These are phyloP conservation scores for Dallia pectoralis DNA, from an alignment of 2,797 vertebrate genomes.

Conservation along the genomic window DNA sequence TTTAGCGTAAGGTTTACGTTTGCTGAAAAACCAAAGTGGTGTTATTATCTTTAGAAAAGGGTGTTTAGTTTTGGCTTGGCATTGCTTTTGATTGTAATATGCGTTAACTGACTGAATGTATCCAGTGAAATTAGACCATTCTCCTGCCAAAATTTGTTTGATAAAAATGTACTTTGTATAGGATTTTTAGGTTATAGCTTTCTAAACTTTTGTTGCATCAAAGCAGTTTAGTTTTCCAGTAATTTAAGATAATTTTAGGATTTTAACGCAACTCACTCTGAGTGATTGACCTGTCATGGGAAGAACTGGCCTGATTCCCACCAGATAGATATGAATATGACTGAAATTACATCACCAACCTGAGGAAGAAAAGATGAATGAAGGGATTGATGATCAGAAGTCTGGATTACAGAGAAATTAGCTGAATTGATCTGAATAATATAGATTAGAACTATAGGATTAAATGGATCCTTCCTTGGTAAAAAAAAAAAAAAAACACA, in stretches of 20 bases:
- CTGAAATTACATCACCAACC: background rate
- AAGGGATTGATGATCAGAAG: background rate
- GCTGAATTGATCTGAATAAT: background rate
- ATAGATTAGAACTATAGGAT: background rate
- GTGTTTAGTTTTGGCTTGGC: background rate
- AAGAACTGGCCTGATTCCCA: background rate
- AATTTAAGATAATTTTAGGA: background rate
- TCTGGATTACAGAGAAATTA: background rate
- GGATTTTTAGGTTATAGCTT: background rate
- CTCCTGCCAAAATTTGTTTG: background rate
- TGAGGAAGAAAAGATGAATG: background rate
- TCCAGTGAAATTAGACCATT: background rate
- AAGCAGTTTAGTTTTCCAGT: background rate
- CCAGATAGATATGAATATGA: background rate
- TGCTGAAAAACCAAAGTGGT: constrained; percentile 41
- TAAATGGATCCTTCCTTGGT: background rate
- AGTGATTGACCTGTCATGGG: background rate
- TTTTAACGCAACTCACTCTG: background rate
- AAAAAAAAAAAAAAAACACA: no score
- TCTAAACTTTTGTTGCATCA: background rate
- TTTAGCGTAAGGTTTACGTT: background rate
- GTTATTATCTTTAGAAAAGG: background rate
- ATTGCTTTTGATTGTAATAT: background rate
- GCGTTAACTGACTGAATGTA: background rate
- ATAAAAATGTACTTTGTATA: background rate